Evolutionary conservation across 2,113 vertebrate genomes (phyloP), one percentile per base, ranked within the genome.

Genomic region (Psephotus haematonotus): DNA sequence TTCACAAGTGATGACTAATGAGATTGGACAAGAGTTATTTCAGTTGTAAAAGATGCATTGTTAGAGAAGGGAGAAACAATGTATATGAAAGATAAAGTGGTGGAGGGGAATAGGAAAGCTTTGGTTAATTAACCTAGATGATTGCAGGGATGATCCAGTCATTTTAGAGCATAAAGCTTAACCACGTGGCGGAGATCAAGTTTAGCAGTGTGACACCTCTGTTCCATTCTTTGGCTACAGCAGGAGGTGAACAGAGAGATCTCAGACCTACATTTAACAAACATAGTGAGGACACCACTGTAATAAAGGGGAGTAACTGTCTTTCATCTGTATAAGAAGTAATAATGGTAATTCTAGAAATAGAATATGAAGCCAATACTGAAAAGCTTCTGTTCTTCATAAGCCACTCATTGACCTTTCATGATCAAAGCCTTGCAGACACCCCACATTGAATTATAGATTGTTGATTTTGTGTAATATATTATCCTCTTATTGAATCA

Each of bases 161-260:
- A n/a, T 92, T 96, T 94, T 87, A 81, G 86, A 82, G 25, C 35
- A 65, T 82, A 72, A 93, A 91, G 76, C 88, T 71, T 90, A 95
- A 63, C 92, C 68, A 43, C 9, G 13, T 93, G 92, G 68, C 92
- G 92, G 75, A 96, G 95, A 95, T 96, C 63, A 89, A 95, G 88
- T 97, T 95, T 82, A 93, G 88, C 94, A 81, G 91, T 91, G 33
- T 97, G 95, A 87, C 84, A 95, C 88, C 84, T 95, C 79, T 90
- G 50, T 94, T 97, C 86, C 88, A 79, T 97, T 95, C 94, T 97
- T 87, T 72, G 83, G 71, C 84, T 96, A 13, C 88, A 92, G 97
- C 96, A 91, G 97, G 95, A 94, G 95, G 84, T 93, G 96, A 92
- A 52, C 83, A 91, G 57, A 94, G 71, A 86, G 71, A 83, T 87